Percentiles rank a stretch among this genome's conserved stretches.
Evolutionary conservation across 2,797 vertebrate genomes (phyloP).

Genomic region (Parauchenoglanis ngamensis): DNA sequence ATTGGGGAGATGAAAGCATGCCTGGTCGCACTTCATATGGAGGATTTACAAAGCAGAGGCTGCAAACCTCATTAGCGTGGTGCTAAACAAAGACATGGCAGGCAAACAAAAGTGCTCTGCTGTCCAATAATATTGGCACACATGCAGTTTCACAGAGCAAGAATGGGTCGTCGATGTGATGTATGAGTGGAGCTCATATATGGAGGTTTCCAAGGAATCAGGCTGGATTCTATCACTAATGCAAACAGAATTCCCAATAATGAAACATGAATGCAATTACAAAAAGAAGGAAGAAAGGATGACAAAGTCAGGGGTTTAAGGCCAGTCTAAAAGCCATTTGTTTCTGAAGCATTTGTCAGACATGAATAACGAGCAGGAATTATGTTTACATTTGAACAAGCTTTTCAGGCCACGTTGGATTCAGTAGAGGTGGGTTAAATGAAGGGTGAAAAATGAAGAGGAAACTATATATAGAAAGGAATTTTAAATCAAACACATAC

Average conservation of each 20-base stretch:
- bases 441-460: background rate
- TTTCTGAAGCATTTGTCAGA: background rate
- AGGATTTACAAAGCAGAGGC: background rate
- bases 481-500: background rate
- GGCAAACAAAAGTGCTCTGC: background rate
- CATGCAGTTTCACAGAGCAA: background rate
- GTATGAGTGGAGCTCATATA: background rate
- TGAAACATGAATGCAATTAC: background rate
- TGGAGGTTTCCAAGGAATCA: background rate
- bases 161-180: background rate
- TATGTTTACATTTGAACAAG: background rate
- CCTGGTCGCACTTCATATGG: background rate
- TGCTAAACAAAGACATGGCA: slow-evolving; percentile 19
- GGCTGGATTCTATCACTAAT: background rate
- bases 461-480: background rate
- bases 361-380: background rate
- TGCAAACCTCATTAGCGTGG: background rate
- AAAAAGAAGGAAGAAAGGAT: background rate
- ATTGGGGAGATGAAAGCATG: background rate
- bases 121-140: slow-evolving; percentile 11
- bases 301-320: background rate
- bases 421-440: background rate
- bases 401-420: background rate
- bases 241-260: slow-evolving; percentile 5
- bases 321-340: background rate